Evolutionary conservation across 2,113 vertebrate genomes (phyloP).

Genomic region (Pao palembangensis): DNA sequence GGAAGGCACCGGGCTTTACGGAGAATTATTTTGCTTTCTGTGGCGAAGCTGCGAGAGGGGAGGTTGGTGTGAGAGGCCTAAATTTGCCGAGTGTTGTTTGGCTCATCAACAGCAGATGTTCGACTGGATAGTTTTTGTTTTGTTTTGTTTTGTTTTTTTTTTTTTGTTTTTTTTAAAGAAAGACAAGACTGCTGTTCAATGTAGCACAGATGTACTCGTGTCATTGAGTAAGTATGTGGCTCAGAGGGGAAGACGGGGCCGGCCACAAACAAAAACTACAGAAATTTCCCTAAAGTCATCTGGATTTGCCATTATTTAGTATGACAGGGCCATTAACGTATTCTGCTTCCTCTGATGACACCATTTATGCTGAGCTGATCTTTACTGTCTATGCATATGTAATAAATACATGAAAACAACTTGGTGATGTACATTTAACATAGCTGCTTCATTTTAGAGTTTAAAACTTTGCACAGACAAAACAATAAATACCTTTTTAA

Average conservation of each 20-base stretch:
- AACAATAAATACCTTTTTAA: too few species aligned
- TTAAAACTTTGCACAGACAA: too few species aligned
- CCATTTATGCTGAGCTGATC: too few species aligned
- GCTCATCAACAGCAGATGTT: slow-evolving; percentile 70
- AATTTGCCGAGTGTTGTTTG: slow-evolving; percentile 65
- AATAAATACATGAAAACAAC: too few species aligned
- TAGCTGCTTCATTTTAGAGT: too few species aligned
- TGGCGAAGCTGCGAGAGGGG: slow-evolving; percentile 34
- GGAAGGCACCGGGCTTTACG: not conserved
- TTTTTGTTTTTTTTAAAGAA: slow-evolving; percentile 19
- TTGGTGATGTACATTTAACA: too few species aligned
- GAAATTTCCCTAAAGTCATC: slow-evolving; percentile 34
- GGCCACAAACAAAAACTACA: slow-evolving; percentile 59
- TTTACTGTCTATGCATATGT: too few species aligned
- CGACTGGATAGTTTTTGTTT: slow-evolving; percentile 34
- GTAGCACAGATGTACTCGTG: slow-evolving; percentile 70
- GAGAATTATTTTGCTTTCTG: slow-evolving; percentile 30
- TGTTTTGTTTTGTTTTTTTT: not conserved
- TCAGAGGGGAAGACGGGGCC: slow-evolving; percentile 35
- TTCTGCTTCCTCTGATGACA: slow-evolving; percentile 9
- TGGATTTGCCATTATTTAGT: not conserved
- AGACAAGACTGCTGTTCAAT: slow-evolving; percentile 57
- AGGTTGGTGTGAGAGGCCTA: slow-evolving; percentile 30
- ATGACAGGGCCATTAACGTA: too few species aligned
- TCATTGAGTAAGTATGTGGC: slow-evolving; percentile 70